Evolutionary conservation across 2,888 invertebrate species (phyloP).

Genomic region (Leptopilina drosophilae): DNA sequence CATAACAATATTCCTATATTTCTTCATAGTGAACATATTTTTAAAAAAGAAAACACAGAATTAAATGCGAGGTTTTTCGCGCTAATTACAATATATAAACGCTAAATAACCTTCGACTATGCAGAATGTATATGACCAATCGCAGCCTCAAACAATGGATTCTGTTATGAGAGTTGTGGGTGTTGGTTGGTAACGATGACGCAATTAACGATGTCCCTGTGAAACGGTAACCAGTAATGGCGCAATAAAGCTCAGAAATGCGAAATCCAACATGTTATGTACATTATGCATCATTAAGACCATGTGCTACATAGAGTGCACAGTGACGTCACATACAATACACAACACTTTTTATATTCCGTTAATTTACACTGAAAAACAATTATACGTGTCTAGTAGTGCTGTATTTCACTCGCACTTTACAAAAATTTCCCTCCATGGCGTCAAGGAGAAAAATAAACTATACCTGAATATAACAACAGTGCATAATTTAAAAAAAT

Average conservation of each 20-base stretch:
- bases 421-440: too few relatives aligned
- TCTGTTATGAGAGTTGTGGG: conserved; percentile 47
- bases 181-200: conserved; percentile 36
- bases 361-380: conserved; percentile 6
- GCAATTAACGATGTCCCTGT: conserved; percentile 33
- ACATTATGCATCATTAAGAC: neutral
- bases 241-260: conserved; percentile 15
- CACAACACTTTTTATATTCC: neutral
- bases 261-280: conserved; percentile 15
- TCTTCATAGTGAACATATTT: too few relatives aligned
- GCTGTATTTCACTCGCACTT: too few relatives aligned
- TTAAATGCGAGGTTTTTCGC: conserved; percentile 37
- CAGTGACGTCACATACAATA: neutral
- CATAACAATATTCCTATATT: too few relatives aligned
- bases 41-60: neutral
- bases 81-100: conserved; percentile 53
- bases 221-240: conserved; percentile 27
- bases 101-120: conserved; percentile 57
- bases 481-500: too few relatives aligned
- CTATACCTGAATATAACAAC: too few relatives aligned
- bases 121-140: conserved; percentile 56
- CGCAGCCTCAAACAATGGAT: conserved; percentile 53
- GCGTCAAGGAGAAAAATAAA: too few relatives aligned
- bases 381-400: conserved; percentile 6
- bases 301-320: neutral